phyloP scores from a whole-genome alignment of 2,888 invertebrate genomes.

The Polymixis lichenea region DNA sequence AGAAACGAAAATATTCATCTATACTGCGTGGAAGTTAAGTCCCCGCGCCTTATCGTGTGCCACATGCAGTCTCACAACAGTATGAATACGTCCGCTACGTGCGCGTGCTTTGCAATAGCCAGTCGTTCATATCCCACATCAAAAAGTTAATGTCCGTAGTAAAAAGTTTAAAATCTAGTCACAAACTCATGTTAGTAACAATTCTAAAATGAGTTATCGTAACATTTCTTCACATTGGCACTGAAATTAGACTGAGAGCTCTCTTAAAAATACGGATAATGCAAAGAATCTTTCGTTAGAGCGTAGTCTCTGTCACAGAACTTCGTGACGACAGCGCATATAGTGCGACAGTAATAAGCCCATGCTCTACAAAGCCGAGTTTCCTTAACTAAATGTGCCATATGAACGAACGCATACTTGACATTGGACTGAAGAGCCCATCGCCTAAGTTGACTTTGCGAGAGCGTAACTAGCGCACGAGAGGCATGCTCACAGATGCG shows the following conservation, averaged over 20 bases:
- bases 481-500: background rate
- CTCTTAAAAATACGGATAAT: background rate
- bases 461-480: conserved; percentile 4
- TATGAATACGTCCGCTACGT: background rate
- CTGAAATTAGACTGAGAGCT: background rate
- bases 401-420: conserved; percentile 12
- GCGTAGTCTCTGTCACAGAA: background rate
- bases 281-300: conserved; percentile 8
- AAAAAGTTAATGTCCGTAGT: background rate
- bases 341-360: conserved; percentile 3
- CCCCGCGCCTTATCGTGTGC: background rate
- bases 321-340: background rate
- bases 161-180: conserved; percentile 9
- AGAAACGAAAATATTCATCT: background rate
- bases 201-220: background rate
- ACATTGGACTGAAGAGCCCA: too few relatives aligned
- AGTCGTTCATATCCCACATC: conserved; percentile 22
- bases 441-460: conserved; percentile 1
- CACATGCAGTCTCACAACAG: conserved; percentile 16
- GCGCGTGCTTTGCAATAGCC: background rate
- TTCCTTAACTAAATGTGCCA: conserved; percentile 22
- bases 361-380: background rate
- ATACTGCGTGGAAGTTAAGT: conserved; percentile 11
- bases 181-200: background rate
- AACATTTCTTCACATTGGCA: background rate